Evolutionary conservation across 2,888 invertebrate species (phyloP).

Genomic region (Antheraea assamensis): DNA sequence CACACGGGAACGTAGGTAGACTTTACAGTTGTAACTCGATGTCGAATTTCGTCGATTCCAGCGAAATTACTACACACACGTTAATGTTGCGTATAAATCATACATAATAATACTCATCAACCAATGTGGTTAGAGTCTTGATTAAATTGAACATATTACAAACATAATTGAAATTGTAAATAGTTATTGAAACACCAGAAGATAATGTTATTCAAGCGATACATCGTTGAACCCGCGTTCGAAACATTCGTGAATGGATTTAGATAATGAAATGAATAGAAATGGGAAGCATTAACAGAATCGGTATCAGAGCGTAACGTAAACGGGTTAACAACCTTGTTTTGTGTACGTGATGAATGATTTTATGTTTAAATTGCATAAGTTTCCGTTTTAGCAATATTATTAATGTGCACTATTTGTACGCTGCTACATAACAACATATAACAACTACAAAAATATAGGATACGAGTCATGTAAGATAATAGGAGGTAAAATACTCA

Average conservation of each 20-base stretch:
- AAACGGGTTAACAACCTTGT: constrained; percentile 77
- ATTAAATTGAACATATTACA: not conserved
- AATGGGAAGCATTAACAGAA: constrained; percentile 55
- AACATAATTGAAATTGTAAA: constrained; percentile 12
- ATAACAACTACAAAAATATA: constrained; percentile 17
- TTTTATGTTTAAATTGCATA: constrained; percentile 48
- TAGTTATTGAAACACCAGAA: constrained; percentile 11
- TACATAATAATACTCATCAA: not conserved
- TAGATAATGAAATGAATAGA: constrained; percentile 48
- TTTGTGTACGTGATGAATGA: constrained; percentile 60
- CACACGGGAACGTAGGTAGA: not conserved
- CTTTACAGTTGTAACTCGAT: not conserved
- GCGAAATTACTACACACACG: not conserved
- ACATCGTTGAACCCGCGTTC: constrained; percentile 2
- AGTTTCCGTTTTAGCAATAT: constrained; percentile 36
- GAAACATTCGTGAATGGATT: constrained; percentile 32
- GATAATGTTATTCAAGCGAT: constrained; percentile 14
- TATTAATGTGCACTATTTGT: constrained; percentile 29
- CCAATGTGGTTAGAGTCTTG: not conserved
- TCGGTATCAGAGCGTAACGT: constrained; percentile 74
- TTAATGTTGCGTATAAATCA: not conserved
- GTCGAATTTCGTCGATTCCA: not conserved
- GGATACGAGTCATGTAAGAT: not conserved
- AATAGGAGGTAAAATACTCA: not conserved
- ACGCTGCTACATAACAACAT: constrained; percentile 22